Conservation (phyloP, 2,888 invertebrate genomes). For the Ennomos erosarius region DNA sequence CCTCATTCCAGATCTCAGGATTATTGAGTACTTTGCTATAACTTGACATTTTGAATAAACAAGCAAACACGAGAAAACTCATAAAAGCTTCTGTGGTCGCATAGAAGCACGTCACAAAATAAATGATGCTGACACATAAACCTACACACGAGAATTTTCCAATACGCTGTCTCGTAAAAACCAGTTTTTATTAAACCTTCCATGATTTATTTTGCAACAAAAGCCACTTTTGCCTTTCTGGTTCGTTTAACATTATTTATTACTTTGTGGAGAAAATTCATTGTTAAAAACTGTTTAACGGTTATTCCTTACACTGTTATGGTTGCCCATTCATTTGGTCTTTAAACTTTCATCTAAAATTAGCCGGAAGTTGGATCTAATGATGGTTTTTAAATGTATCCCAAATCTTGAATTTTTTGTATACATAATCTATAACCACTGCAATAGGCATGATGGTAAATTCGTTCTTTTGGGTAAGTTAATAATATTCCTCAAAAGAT, state of each 20-base stretch:
- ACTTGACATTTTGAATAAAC: neutral
- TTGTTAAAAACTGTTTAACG: no score
- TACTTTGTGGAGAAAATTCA: neutral
- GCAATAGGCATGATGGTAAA: no score
- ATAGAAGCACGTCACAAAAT: constrained; percentile 1
- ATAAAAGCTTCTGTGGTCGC: constrained; percentile 25
- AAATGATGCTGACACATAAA: constrained; percentile 14
- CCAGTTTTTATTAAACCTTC: constrained; percentile 3
- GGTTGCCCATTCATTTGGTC: no score
- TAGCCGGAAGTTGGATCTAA: no score
- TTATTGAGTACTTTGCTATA: neutral
- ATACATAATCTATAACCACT: no score
- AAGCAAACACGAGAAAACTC: constrained; percentile 9
- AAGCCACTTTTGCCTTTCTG: neutral
- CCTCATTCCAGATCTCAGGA: no score
- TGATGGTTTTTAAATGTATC: no score
- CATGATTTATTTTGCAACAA: constrained; percentile 13
- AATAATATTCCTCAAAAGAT: no score
- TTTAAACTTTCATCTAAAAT: no score
- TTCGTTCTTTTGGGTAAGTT: no score
- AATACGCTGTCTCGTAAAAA: constrained; percentile 14
- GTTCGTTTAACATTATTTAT: neutral
- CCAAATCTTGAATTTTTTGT: no score
- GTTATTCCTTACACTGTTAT: no score
- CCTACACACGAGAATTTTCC: constrained; percentile 18